Percentiles rank a stretch among this genome's conserved stretches.
Conservation (phyloP, 2,888 invertebrate genomes). For the Suillia variegata region DNA sequence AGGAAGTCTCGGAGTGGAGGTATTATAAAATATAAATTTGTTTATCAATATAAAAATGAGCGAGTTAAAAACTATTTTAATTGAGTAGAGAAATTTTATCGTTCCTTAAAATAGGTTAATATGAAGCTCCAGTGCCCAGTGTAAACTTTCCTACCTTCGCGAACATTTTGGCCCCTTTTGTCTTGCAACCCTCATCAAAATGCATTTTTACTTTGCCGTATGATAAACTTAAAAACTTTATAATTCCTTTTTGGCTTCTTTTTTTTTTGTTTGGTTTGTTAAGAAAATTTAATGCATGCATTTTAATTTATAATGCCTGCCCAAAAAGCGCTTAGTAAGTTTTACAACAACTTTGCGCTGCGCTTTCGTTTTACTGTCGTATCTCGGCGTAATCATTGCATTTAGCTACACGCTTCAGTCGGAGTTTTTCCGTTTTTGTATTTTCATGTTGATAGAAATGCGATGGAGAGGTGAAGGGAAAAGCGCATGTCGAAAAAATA, state of each 20-base stretch:
- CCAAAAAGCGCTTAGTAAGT: not conserved
- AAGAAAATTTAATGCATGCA: conserved; percentile 47
- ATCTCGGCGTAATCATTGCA: conserved; percentile 17
- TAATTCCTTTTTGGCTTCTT: conserved; percentile 16
- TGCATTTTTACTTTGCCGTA: too few species aligned
- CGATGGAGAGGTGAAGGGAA: conserved; percentile 7
- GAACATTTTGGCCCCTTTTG: too few species aligned
- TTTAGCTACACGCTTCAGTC: conserved; percentile 16
- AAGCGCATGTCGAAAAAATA: too few species aligned
- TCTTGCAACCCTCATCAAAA: too few species aligned
- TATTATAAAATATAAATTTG: too few species aligned
- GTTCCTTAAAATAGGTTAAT: too few species aligned
- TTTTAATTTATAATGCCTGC: conserved; percentile 48
- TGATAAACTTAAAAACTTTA: conserved; percentile 15
- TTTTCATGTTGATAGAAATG: conserved; percentile 13
- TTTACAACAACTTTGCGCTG: not conserved
- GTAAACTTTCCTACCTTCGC: too few species aligned
- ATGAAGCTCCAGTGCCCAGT: too few species aligned
- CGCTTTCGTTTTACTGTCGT: not conserved
- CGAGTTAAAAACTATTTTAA: too few species aligned
- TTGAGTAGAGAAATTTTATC: too few species aligned
- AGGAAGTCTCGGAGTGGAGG: too few species aligned
- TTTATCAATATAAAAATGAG: too few species aligned
- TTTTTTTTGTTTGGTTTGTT: not conserved
- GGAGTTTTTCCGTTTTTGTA: not conserved